Evolutionary conservation across 2,888 invertebrate genomes (phyloP), one percentile per base, ranked within the genome.

Genomic region (Apoderus coryli): DNA sequence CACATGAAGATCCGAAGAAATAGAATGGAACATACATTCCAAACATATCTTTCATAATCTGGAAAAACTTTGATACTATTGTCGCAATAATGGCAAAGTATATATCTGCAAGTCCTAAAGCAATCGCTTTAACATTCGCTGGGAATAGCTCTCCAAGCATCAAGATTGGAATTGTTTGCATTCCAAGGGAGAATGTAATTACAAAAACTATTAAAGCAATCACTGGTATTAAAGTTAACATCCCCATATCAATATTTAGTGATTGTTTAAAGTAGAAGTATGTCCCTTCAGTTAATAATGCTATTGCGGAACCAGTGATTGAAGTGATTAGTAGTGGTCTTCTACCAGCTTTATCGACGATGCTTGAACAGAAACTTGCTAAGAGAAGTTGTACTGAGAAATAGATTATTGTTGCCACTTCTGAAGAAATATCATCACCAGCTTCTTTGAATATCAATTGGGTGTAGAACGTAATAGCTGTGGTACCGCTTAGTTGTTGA

Each of bases 391-490:
- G 71, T 19, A 69, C 65, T 25, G 64, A 61, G 32, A 52, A 54
- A 35, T 50, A 56, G 6, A 54, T 50, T 16, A 48, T 50, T 3
- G 53, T 41, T 10, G 54, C 50, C 14, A 43, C 34, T 16, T 47
- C 47, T 3, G 64, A 56, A 2, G 63, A 60, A n/a, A 62, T 45
- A 35, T 57, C 53, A 19, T 53, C 53, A 3, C 53, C 56, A 1
- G 57, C 49, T 19, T 59, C 57, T 10, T 56, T 43, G 14, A 64
- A 54, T n/a, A 64, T 56, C 1, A 59, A 57, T 38, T 72, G 69
- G 1, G 70, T 64, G 44, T 72, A 72, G 4, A 72, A 68, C 1
- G 72, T 64, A 3, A 74, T 64, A 1, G 71, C 71, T 16, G 69
- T 69, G 29, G 69, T 68, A 2, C 74, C 74, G 43, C 69, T 69